phyloP scores from a whole-genome alignment of 2,797 vertebrate species.

The Parauchenoglanis punctatus region DNA sequence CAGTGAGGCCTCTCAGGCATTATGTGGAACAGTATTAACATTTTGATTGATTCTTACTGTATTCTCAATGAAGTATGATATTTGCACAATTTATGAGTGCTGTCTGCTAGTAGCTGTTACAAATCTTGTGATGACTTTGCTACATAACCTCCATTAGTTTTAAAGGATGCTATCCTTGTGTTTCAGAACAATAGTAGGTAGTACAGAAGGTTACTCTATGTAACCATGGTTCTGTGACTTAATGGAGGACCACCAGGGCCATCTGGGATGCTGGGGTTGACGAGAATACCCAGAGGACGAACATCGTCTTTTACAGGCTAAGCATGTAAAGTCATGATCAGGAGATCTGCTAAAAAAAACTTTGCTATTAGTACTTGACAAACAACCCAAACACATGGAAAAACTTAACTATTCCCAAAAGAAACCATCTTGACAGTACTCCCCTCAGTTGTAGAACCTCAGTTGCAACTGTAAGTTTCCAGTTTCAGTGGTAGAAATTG shows the following conservation, averaged over 20 bases:
- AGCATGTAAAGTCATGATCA: not conserved
- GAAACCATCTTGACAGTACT: not conserved
- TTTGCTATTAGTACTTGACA: not conserved
- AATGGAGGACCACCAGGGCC: not conserved
- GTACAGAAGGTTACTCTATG: not conserved
- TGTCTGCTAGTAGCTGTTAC: not conserved
- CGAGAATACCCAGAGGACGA: not conserved
- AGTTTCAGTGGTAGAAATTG: not conserved
- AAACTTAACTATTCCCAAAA: not conserved
- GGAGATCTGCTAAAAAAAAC: not conserved
- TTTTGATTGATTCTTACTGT: slow-evolving; percentile 6
- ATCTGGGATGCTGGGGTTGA: not conserved
- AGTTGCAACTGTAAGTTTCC: not conserved
- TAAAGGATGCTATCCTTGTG: not conserved
- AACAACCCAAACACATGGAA: not conserved
- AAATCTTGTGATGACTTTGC: slow-evolving; percentile 14
- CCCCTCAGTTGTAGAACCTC: not conserved
- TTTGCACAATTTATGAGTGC: not conserved
- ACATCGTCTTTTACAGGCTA: not conserved
- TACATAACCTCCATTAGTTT: not conserved
- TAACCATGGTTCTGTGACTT: not conserved
- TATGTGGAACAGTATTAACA: slow-evolving; percentile 14
- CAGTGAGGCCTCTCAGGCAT: not conserved
- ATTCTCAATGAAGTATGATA: not conserved
- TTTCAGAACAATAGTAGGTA: not conserved